Evolutionary conservation across 1,140 invertebrate species (phyloP).

Genomic region (Temnothorax nylanderi): DNA sequence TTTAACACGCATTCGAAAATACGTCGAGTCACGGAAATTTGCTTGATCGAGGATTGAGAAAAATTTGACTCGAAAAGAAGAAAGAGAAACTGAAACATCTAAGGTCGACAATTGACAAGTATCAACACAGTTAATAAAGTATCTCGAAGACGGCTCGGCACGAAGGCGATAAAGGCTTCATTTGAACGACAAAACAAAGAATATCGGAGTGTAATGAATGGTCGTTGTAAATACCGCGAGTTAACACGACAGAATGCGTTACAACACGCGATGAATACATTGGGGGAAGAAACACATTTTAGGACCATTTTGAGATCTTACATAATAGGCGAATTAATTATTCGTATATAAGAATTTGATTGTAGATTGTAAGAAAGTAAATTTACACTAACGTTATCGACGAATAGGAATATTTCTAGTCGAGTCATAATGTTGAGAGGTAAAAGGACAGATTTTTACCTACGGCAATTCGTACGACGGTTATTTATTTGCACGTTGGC

Average conservation of each 20-base stretch:
- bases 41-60: background rate
- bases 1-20: background rate
- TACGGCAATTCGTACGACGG: background rate
- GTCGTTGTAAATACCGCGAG: constrained; percentile 79
- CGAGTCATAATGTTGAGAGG: background rate
- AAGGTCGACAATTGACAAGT: background rate
- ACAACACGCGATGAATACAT: background rate
- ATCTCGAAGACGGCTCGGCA: constrained; percentile 19
- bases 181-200: constrained; percentile 82
- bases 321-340: background rate
- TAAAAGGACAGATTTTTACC: background rate
- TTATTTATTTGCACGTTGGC: background rate
- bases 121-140: constrained; percentile 44
- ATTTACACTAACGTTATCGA: background rate
- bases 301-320: background rate
- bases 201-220: constrained; percentile 82
- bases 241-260: constrained; percentile 67
- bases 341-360: background rate
- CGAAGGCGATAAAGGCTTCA: constrained; percentile 26
- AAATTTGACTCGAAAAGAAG: constrained; percentile 3
- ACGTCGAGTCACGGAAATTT: no score
- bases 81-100: constrained; percentile 1
- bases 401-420: background rate
- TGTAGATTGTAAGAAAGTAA: background rate
- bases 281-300: background rate